These are phyloP conservation scores for Prunella strophiata DNA, from an alignment of 2,797 vertebrate species.

Conservation along the genomic window DNA sequence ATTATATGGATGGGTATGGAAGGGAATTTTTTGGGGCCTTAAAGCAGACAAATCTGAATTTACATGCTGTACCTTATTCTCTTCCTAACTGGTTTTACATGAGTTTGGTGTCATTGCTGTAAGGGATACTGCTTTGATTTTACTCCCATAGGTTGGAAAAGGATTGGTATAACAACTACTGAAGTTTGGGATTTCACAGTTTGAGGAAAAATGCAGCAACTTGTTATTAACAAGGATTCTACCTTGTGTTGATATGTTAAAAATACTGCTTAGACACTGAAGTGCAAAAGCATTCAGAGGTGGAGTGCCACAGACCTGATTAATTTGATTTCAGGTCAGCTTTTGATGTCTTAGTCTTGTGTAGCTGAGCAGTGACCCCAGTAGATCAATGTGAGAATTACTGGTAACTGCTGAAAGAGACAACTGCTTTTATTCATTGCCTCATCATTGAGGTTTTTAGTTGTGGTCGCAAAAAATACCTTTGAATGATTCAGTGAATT, in stretches of 20 bases:
- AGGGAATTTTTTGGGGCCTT: not conserved
- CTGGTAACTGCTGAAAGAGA: not conserved
- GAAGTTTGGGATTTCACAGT: not conserved
- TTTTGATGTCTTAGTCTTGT: not conserved
- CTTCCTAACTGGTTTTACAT: not conserved
- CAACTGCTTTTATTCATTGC: not conserved
- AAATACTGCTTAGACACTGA: not conserved
- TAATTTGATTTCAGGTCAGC: not conserved
- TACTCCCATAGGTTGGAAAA: not conserved
- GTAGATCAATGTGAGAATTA: not conserved
- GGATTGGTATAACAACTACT: not conserved
- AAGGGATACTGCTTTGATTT: not conserved
- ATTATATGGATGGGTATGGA: conserved; percentile 94
- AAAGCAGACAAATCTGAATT: not conserved
- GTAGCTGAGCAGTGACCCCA: conserved; percentile 30
- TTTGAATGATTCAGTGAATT: not conserved
- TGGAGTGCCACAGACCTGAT: not conserved
- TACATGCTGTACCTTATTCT: not conserved
- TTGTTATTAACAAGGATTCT: not conserved
- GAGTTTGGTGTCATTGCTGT: not conserved
- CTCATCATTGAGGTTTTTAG: not conserved
- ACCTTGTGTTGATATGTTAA: not conserved
- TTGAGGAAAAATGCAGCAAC: not conserved
- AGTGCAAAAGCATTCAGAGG: not conserved
- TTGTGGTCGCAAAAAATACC: not conserved